Evolutionary conservation across 2,113 vertebrate genomes (phyloP).

Genomic region (Eurystomus gularis): DNA sequence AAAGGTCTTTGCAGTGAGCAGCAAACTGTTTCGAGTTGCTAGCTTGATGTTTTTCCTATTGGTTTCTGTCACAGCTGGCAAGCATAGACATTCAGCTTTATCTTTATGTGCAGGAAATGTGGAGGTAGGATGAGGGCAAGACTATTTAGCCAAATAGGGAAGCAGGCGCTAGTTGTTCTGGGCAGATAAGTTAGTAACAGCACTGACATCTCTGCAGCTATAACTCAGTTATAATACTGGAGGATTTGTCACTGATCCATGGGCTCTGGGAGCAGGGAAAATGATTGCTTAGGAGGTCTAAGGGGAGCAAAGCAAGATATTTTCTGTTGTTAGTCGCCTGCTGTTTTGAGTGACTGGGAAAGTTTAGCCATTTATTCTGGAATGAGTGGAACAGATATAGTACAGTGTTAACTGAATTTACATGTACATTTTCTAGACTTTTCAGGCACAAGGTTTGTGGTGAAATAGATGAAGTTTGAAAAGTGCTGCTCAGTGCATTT

Average conservation of each 20-base stretch:
- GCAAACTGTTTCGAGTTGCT: not conserved
- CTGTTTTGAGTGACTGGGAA: not conserved
- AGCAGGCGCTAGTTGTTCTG: not conserved
- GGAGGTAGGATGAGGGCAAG: not conserved
- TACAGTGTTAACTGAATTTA: not conserved
- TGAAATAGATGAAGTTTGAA: not conserved
- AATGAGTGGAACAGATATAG: not conserved
- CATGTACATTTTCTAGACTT: not conserved
- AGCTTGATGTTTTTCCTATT: not conserved
- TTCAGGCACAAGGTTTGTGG: not conserved
- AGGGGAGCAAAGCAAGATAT: not conserved
- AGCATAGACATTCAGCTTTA: not conserved
- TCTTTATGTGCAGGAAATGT: not conserved
- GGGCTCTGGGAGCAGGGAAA: not conserved
- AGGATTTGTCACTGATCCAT: not conserved
- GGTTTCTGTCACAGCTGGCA: constrained; percentile 4
- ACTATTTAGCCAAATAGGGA: not conserved
- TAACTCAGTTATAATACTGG: not conserved
- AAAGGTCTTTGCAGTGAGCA: not conserved
- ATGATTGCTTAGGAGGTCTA: not conserved
- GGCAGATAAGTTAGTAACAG: not conserved
- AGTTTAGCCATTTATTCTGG: not conserved
- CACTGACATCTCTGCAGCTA: not conserved
- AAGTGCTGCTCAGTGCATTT: not conserved
- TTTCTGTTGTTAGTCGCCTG: not conserved